phyloP scores from a whole-genome alignment of 1,140 invertebrate genomes.

The Macrostomum lignano region DNA sequence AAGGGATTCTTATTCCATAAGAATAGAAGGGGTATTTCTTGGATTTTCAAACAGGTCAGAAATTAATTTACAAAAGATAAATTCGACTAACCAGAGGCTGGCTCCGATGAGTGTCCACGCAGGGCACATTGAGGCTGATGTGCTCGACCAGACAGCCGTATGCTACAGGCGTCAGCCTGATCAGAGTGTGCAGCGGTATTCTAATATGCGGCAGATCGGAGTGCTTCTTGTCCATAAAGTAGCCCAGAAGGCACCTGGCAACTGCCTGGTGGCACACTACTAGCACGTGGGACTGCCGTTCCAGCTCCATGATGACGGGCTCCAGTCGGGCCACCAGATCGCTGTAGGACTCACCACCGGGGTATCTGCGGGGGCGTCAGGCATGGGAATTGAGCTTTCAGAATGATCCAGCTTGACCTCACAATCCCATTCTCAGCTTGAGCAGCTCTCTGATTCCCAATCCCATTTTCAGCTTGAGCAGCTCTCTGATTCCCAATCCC shows the following conservation, averaged over 20 bases:
- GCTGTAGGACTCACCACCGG: conserved; percentile 56
- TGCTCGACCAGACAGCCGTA: conserved; percentile 80
- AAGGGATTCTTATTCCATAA: too few species aligned
- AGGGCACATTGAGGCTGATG: conserved; percentile 54
- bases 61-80: too few species aligned
- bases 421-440: too few species aligned
- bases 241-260: conserved; percentile 71
- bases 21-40: too few species aligned
- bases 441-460: too few species aligned
- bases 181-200: conserved; percentile 76
- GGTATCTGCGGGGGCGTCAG: too few species aligned
- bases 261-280: conserved; percentile 95
- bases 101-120: conserved; percentile 46
- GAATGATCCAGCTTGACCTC: too few species aligned
- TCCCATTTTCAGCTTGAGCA: too few species aligned
- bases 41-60: too few species aligned
- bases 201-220: conserved; percentile 74
- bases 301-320: conserved; percentile 93
- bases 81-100: conserved; percentile 2
- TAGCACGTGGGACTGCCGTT: conserved; percentile 82
- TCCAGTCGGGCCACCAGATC: conserved; percentile 76
- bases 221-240: conserved; percentile 90
- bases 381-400: too few species aligned
- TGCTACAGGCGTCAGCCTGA: conserved; percentile 83
- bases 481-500: too few species aligned